phyloP scores from a whole-genome alignment of 37 sponge, comb jelly and placozoan species.

The Chondrosia reniformis region DNA sequence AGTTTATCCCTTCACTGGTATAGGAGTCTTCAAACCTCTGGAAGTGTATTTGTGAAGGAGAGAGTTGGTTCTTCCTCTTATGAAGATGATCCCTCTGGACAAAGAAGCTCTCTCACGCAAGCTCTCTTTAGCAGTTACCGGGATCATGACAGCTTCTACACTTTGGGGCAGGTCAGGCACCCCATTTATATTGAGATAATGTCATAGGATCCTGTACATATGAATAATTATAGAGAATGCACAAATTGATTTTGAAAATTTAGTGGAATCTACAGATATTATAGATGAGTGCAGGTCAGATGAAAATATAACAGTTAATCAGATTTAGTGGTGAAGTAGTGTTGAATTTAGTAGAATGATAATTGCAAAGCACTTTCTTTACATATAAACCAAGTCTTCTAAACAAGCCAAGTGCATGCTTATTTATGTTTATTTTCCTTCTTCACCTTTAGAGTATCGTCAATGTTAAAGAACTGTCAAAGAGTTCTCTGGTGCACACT shows the following conservation, averaged over 20 bases:
- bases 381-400: background rate
- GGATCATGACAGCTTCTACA: slow-evolving; percentile 8
- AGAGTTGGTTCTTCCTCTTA: slow-evolving; percentile 24
- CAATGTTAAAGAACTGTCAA: slow-evolving; percentile 10
- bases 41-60: slow-evolving; percentile 36
- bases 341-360: too few species aligned
- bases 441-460: slow-evolving; percentile 4
- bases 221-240: too few species aligned
- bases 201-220: too few species aligned
- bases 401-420: too few species aligned
- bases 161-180: background rate
- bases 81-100: slow-evolving; percentile 35
- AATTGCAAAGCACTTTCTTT: background rate
- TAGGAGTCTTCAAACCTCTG: background rate
- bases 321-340: too few species aligned
- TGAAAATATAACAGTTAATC: too few species aligned
- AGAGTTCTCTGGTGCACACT: background rate
- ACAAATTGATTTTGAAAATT: too few species aligned
- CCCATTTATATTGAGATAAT: background rate
- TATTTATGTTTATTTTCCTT: background rate
- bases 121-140: slow-evolving; percentile 8
- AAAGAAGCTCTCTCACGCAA: slow-evolving; percentile 16
- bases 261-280: too few species aligned
- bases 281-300: too few species aligned
- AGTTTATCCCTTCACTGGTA: background rate